A percentile compares a stretch with the other conserved stretches of the same genome.
Conservation (phyloP, 2,888 invertebrate genomes). For the Dynastes maya region DNA sequence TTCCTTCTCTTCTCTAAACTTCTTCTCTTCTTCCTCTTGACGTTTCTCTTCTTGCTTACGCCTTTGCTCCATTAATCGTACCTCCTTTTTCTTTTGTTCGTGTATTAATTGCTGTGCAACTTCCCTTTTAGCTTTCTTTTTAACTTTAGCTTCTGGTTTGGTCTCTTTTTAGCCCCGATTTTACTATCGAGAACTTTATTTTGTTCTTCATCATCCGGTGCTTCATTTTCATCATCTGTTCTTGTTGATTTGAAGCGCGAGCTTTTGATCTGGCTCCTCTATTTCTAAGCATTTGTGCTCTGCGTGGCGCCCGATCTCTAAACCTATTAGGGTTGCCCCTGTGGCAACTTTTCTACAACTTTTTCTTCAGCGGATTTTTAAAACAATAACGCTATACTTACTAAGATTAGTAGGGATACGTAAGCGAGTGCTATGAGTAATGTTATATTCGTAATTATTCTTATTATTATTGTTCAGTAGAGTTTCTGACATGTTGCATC, state of each 20-base stretch:
- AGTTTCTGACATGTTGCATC: too few species aligned
- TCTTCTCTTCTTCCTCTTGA: conserved; percentile 82
- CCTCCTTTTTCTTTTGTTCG: conserved; percentile 85
- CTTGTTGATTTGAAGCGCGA: conserved; percentile 66
- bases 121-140: conserved; percentile 87
- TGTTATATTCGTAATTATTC: conserved; percentile 69
- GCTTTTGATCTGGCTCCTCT: conserved; percentile 79
- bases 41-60: conserved; percentile 82
- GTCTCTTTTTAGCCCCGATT: conserved; percentile 94
- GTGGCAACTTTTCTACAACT: conserved; percentile 55
- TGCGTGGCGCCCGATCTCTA: conserved; percentile 75
- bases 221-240: conserved; percentile 65
- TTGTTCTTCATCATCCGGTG: conserved; percentile 73
- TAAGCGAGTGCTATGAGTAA: conserved; percentile 70
- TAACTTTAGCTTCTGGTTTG: conserved; percentile 95
- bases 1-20: conserved; percentile 83
- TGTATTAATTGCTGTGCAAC: conserved; percentile 84
- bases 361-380: conserved; percentile 58
- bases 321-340: conserved; percentile 63
- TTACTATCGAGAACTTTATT: conserved; percentile 80
- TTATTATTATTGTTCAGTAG: too few species aligned
- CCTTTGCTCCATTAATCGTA: conserved; percentile 82
- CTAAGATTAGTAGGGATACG: conserved; percentile 66
- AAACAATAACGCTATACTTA: conserved; percentile 68
- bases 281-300: conserved; percentile 83